Conservation (phyloP, 2,113 vertebrate species). For the Sinosuthora webbiana region DNA sequence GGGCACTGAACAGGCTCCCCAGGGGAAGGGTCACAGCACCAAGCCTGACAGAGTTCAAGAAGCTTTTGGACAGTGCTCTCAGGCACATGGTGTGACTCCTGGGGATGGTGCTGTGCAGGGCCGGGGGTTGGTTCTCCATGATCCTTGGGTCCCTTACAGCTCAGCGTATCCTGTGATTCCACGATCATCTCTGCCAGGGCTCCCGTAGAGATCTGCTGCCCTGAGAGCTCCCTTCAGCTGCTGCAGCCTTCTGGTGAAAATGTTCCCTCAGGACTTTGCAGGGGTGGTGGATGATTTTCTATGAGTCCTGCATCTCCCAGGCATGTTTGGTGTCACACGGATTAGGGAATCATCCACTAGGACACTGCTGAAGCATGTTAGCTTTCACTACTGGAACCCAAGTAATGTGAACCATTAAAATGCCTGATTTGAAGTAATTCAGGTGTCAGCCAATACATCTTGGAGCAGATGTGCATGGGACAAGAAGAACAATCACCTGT, state of each 20-base stretch:
- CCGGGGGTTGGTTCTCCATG: rapidly evolving
- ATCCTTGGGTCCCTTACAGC: neutral
- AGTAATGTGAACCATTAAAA: neutral
- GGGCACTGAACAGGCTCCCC: neutral
- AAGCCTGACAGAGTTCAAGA: neutral
- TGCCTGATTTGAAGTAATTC: neutral
- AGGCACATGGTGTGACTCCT: neutral
- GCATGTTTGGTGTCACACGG: neutral
- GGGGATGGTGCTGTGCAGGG: neutral
- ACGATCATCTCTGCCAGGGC: neutral
- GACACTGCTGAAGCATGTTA: neutral
- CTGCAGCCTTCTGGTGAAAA: neutral
- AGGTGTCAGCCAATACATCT: rapidly evolving
- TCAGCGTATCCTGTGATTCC: rapidly evolving
- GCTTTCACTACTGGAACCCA: neutral
- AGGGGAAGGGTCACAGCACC: neutral
- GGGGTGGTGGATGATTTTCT: rapidly evolving
- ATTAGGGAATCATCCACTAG: no score
- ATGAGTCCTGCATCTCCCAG: rapidly evolving
- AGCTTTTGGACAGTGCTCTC: no score
- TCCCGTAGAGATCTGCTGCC: rapidly evolving
- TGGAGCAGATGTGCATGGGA: rapidly evolving
- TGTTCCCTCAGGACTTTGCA: neutral
- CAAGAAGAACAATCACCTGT: neutral
- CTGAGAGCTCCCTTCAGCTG: rapidly evolving